Conservation (phyloP, 2,113 vertebrate genomes). For the Calypte anna region DNA sequence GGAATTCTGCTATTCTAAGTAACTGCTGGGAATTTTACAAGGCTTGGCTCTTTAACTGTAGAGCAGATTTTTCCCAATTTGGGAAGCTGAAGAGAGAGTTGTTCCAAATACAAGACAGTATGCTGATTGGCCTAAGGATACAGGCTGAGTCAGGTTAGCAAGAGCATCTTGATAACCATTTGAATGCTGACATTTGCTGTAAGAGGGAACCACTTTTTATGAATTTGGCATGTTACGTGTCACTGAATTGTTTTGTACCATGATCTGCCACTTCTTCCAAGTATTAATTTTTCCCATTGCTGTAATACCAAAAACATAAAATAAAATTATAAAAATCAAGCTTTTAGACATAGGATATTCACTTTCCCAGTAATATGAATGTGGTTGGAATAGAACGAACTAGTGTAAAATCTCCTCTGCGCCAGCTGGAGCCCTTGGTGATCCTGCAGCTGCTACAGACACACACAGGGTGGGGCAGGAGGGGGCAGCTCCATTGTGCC, state of each 20-base stretch:
- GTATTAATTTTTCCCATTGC: not conserved
- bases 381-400: not conserved
- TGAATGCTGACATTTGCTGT: not conserved
- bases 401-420: not conserved
- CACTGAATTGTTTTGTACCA: not conserved
- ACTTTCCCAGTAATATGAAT: not conserved
- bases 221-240: not conserved
- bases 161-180: not conserved
- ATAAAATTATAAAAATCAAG: not conserved
- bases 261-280: not conserved
- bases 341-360: not conserved
- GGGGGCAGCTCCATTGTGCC: not conserved
- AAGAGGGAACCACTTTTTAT: not conserved
- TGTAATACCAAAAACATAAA: not conserved
- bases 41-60: not conserved
- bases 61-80: not conserved
- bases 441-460: not conserved
- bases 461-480: not conserved
- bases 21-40: not conserved
- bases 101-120: not conserved
- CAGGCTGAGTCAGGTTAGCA: not conserved
- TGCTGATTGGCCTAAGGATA: not conserved
- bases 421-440: not conserved
- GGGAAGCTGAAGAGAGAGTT: not conserved
- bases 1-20: not conserved